Evolutionary conservation across 2,113 vertebrate genomes (phyloP).

Genomic region (Myxocyprinus asiaticus): DNA sequence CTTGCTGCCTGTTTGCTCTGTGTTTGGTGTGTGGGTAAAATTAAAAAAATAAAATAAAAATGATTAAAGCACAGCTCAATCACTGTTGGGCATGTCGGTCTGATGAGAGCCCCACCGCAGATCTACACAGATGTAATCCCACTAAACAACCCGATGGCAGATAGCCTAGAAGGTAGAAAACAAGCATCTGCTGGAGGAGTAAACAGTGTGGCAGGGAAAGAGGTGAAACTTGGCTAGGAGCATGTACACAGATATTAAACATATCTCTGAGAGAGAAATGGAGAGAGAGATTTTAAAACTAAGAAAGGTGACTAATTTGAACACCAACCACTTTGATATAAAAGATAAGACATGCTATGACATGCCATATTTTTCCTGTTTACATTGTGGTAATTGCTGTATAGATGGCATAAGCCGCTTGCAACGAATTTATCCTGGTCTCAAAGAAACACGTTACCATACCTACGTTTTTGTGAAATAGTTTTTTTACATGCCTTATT

Average conservation of each 20-base stretch:
- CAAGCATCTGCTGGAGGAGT: slow-evolving; percentile 52
- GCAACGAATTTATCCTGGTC: background rate
- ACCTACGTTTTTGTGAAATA: too few species aligned
- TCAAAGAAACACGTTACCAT: too few species aligned
- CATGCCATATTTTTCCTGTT: background rate
- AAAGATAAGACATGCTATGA: slow-evolving; percentile 1
- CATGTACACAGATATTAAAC: slow-evolving; percentile 56
- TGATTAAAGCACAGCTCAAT: slow-evolving; percentile 59
- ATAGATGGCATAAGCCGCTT: background rate
- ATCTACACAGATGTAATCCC: slow-evolving; percentile 67
- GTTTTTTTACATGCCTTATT: too few species aligned
- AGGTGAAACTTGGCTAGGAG: slow-evolving; percentile 64
- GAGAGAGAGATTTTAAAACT: background rate
- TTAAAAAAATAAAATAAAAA: slow-evolving; percentile 4
- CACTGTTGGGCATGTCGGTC: slow-evolving; percentile 46
- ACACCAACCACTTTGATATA: slow-evolving; percentile 1
- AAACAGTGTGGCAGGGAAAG: slow-evolving; percentile 63
- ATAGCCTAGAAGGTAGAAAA: slow-evolving; percentile 51
- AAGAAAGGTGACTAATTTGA: slow-evolving; percentile 28
- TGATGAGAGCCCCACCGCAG: slow-evolving; percentile 44
- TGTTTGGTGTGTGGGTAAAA: slow-evolving; percentile 37
- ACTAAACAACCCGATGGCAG: slow-evolving; percentile 62
- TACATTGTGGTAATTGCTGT: slow-evolving; percentile 18
- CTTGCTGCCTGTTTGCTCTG: slow-evolving; percentile 46
- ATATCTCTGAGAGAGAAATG: slow-evolving; percentile 8